Evolutionary conservation across 2,113 vertebrate species (phyloP).

Genomic region (Menidia beryllina): DNA sequence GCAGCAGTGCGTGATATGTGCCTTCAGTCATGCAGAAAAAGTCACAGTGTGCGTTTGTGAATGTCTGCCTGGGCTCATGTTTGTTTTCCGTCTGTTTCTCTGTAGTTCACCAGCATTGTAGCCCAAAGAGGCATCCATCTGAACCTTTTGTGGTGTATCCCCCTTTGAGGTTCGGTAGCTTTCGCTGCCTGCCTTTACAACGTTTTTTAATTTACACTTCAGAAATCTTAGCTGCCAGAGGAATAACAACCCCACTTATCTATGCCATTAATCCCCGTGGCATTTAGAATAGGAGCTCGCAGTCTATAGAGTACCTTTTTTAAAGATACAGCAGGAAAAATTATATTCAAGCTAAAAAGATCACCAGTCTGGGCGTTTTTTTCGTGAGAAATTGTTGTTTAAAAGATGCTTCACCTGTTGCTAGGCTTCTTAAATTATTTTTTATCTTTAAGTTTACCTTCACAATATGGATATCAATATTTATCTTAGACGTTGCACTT

Average conservation of each 20-base stretch:
- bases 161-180: background rate
- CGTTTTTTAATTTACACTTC: constrained; percentile 43
- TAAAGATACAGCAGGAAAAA: constrained; percentile 32
- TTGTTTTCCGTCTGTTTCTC: constrained; percentile 63
- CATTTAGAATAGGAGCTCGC: constrained; percentile 56
- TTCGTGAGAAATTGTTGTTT: constrained; percentile 3
- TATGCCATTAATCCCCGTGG: constrained; percentile 68
- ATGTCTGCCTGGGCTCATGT: constrained; percentile 59
- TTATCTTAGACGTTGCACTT: no score
- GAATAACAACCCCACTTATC: constrained; percentile 63
- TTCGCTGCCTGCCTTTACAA: constrained; percentile 30
- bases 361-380: constrained; percentile 19
- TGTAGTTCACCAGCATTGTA: constrained; percentile 23
- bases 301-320: constrained; percentile 30
- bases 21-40: constrained; percentile 71
- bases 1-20: constrained; percentile 48
- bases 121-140: constrained; percentile 19
- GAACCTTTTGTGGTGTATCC: constrained; percentile 19
- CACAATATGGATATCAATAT: background rate
- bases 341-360: constrained; percentile 47
- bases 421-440: background rate
- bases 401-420: constrained; percentile 6
- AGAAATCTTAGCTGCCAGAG: constrained; percentile 43
- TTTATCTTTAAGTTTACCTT: background rate
- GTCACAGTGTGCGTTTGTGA: constrained; percentile 62